Percentiles rank a stretch among this genome's conserved stretches.
Conservation (phyloP, 53 echinoderm and acorn worm species). For the Patiria pectinifera region DNA sequence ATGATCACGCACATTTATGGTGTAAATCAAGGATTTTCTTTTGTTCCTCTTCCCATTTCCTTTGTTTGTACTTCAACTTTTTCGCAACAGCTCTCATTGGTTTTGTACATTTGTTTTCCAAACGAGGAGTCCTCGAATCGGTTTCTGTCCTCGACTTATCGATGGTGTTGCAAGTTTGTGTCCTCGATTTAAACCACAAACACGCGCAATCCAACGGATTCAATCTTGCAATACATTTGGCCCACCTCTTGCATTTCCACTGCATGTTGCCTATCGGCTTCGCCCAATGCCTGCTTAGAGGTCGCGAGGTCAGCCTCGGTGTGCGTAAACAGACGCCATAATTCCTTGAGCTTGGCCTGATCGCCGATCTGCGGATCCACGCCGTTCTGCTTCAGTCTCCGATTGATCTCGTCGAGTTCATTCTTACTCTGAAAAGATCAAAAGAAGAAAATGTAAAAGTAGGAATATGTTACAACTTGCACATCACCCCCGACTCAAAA, state of each 20-base stretch:
- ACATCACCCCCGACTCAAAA: no score
- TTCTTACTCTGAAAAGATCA: conserved; percentile 36
- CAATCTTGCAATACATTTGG: neutral
- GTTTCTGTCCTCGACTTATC: no score
- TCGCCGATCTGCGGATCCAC: conserved; percentile 42
- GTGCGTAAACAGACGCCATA: conserved; percentile 37
- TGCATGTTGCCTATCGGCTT: conserved; percentile 25
- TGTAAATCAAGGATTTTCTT: no score
- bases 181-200: no score
- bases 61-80: no score
- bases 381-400: conserved; percentile 40
- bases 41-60: no score
- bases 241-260: conserved; percentile 53
- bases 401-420: conserved; percentile 54
- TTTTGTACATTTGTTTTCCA: no score
- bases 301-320: conserved; percentile 28
- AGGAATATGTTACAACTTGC: neutral
- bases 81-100: no score
- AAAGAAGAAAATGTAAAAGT: neutral
- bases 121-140: no score
- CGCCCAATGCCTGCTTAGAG: neutral
- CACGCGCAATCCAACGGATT: no score
- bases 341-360: conserved; percentile 46
- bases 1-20: no score
- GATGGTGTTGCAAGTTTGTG: no score